These are phyloP conservation scores for Chymomyza fuscimana DNA, from an alignment of 2,888 invertebrate species.

Conservation along the genomic window DNA sequence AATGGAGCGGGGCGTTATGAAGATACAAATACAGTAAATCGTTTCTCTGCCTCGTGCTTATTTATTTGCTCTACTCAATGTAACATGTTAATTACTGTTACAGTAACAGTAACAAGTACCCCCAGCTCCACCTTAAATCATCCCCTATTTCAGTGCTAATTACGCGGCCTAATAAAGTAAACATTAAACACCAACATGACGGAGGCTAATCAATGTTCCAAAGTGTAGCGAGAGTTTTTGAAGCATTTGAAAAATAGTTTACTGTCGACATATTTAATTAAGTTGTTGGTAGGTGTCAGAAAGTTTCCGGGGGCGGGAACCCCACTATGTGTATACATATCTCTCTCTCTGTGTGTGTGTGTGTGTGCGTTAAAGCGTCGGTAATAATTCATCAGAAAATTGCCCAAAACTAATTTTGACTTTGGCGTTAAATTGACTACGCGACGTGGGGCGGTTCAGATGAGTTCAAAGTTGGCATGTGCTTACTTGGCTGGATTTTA, in stretches of 20 bases:
- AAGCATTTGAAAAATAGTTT: constrained; percentile 26
- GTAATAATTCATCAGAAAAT: constrained; percentile 46
- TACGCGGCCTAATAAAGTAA: constrained; percentile 68
- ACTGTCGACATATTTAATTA: constrained; percentile 28
- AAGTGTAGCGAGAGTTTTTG: constrained; percentile 21
- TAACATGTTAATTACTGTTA: constrained; percentile 64
- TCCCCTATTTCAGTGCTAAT: constrained; percentile 54
- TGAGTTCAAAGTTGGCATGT: background rate
- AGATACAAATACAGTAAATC: background rate
- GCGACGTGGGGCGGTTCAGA: background rate
- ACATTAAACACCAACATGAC: constrained; percentile 52
- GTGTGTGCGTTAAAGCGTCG: constrained; percentile 15
- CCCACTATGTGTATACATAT: background rate
- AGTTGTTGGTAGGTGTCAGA: background rate
- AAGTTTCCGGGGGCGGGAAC: background rate
- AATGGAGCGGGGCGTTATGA: no score
- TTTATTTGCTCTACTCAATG: constrained; percentile 59
- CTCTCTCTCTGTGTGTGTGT: background rate
- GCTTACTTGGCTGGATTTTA: background rate
- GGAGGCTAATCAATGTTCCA: constrained; percentile 62
- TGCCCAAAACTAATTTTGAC: constrained; percentile 44
- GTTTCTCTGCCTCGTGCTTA: constrained; percentile 21
- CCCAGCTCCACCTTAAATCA: background rate
- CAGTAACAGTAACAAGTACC: constrained; percentile 10
- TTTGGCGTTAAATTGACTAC: constrained; percentile 31